Conservation (phyloP, 2,113 vertebrate species). For the Prunella himalayana region DNA sequence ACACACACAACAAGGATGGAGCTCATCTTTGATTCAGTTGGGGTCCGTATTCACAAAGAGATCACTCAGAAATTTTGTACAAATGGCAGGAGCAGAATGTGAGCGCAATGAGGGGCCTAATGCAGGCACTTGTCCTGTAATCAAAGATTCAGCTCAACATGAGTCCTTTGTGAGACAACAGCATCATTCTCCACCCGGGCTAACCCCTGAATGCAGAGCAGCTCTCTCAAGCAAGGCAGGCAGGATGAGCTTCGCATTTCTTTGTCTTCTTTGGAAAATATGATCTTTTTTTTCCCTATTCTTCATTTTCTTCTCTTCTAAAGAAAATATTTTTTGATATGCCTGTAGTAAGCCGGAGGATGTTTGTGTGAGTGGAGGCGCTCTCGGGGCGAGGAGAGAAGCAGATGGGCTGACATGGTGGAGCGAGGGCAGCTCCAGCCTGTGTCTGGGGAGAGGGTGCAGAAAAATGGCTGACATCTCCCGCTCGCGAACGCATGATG, state of each 20-base stretch:
- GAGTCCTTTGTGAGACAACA: constrained; percentile 65
- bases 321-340: not conserved
- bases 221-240: constrained; percentile 30
- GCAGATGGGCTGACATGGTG: constrained; percentile 43
- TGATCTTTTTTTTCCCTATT: not conserved
- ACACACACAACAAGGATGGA: not conserved
- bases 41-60: constrained; percentile 59
- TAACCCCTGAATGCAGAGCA: constrained; percentile 42
- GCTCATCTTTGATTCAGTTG: constrained; percentile 56
- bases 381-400: not conserved
- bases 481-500: not conserved
- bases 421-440: constrained; percentile 38
- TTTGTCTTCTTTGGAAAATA: constrained; percentile 52
- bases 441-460: not conserved
- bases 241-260: not conserved
- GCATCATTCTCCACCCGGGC: constrained; percentile 19
- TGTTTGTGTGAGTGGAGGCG: not conserved
- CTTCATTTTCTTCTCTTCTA: not conserved
- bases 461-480: constrained; percentile 58
- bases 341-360: not conserved
- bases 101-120: constrained; percentile 54
- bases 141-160: constrained; percentile 63
- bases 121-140: constrained; percentile 59
- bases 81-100: constrained; percentile 50
- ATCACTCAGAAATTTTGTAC: constrained; percentile 53